Evolutionary conservation across 2,113 vertebrate genomes (phyloP).

Genomic region (Manacus vitellinus): DNA sequence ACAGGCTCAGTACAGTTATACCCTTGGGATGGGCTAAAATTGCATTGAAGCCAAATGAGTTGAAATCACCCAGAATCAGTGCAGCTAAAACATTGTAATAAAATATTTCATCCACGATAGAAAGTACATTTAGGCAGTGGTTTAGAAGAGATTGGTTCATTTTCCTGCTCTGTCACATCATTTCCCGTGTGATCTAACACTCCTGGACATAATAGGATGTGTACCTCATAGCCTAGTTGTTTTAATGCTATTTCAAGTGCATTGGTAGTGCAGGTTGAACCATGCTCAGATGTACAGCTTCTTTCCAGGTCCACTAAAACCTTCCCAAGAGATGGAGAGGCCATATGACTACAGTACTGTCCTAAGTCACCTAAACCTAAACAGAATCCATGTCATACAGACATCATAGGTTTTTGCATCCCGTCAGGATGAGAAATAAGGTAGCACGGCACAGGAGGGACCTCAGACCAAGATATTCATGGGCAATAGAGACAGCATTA

Average conservation of each 20-base stretch:
- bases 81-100: background rate
- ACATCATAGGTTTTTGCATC: rapidly evolving
- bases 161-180: background rate
- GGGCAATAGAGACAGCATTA: background rate
- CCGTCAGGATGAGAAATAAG: background rate
- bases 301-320: background rate
- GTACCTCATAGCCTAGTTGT: background rate
- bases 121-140: background rate
- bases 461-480: background rate
- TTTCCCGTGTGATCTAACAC: background rate
- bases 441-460: background rate
- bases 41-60: background rate
- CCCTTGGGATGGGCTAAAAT: background rate
- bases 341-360: background rate
- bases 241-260: background rate
- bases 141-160: background rate
- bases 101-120: background rate
- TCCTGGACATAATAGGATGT: background rate
- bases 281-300: background rate
- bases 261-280: background rate
- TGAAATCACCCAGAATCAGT: background rate
- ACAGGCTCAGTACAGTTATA: background rate
- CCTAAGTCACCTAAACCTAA: background rate
- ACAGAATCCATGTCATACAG: background rate
- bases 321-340: background rate